Evolutionary conservation across 2,113 vertebrate species (phyloP), one percentile per base, ranked within the genome.

Genomic region (Chaenogobius annularis): DNA sequence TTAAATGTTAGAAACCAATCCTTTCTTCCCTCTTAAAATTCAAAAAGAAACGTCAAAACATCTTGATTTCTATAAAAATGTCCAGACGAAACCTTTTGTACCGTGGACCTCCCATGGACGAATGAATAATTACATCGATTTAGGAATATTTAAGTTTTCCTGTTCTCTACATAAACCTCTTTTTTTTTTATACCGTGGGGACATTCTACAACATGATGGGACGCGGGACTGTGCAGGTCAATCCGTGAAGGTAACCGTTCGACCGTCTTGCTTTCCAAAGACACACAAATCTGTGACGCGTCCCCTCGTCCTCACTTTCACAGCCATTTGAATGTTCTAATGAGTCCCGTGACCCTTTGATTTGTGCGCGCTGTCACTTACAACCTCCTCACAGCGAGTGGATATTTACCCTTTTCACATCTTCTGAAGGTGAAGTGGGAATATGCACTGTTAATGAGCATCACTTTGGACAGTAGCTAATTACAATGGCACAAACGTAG

Each of bases 381-480:
- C 19, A 43, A 26, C 58, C 14, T 67, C 75, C 70, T 40, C 9
- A 52, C 68, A 66, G 62, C 82, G 66, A 75, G 72, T 79, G 82
- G 72, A 80, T 84, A 69, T 90, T 87, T 86, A 86, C 82, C 70
- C 83, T 50, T 69, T 63, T 62, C 40, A 22, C 56, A 85, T 72
- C 40, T 73, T n/a, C 56, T 48, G 47, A 12, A 19, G 55, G 52
- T 68, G 52, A 74, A 54, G 50, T 20, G 19, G 19, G 17, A 80
- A 80, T 68, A 37, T 77, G 63, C 65, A 44, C 82, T 26, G 81
- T 90, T 88, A 88, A 90, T 88, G 81, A 88, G 79, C 64, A 77
- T 80, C 50, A 74, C 48, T 23, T 31, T 50, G 22, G 77, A 79
- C 46, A 74, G 76, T 65, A 55, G 13, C 64, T 89, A 90, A 92